These are phyloP conservation scores for Alligator sinensis DNA, from an alignment of 2,113 vertebrate species.

Conservation along the genomic window DNA sequence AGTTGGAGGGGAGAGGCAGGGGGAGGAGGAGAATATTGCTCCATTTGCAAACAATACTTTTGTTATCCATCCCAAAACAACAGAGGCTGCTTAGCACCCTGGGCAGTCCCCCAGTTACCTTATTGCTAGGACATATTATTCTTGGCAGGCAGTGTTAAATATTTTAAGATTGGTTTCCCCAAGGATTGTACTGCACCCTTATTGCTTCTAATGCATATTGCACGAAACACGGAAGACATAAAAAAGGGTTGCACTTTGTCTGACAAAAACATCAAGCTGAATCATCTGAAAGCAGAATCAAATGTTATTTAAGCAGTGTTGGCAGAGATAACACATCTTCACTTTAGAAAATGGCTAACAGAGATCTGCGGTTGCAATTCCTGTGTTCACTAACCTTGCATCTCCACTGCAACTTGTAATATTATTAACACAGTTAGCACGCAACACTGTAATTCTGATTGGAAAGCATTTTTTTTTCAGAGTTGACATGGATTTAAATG, in stretches of 20 bases:
- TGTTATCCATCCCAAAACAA: neutral
- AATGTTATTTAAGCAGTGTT: neutral
- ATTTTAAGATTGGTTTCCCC: constrained; percentile 16
- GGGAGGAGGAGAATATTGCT: neutral
- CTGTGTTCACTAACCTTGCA: neutral
- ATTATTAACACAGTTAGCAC: neutral
- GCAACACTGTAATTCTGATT: neutral
- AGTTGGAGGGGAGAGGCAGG: neutral
- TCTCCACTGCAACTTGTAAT: neutral
- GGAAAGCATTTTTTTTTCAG: neutral
- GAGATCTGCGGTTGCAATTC: neutral
- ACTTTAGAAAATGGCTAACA: neutral
- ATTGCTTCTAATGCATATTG: constrained; percentile 23
- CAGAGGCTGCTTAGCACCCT: no score
- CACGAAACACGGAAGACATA: neutral
- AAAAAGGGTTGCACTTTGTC: neutral
- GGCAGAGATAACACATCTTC: neutral
- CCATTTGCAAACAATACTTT: neutral
- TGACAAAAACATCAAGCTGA: neutral
- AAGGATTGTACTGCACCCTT: neutral
- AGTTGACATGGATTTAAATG: neutral
- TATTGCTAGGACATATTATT: neutral
- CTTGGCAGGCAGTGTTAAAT: constrained; percentile 10
- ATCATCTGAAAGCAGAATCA: neutral
- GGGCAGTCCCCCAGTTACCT: no score